These are phyloP conservation scores for Anoncus sp. DNA, from an alignment of 2,888 invertebrate genomes.

Conservation along the genomic window DNA sequence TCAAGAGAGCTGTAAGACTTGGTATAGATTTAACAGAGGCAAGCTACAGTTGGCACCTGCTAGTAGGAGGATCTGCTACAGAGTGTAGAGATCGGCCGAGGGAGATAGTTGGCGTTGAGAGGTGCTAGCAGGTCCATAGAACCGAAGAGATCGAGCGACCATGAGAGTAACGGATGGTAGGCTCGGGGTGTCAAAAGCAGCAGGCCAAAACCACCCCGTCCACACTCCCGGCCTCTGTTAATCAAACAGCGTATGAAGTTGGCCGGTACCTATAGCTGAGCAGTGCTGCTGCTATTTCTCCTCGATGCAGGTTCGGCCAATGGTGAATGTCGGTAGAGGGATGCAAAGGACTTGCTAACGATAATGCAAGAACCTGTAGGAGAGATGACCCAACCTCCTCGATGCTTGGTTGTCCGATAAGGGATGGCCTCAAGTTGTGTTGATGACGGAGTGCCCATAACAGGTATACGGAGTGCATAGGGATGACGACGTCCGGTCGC, in stretches of 20 bases:
- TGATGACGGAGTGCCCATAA: constrained; percentile 26
- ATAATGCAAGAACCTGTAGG: constrained; percentile 19
- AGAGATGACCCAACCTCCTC: constrained; percentile 9
- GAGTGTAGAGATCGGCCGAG: constrained; percentile 20
- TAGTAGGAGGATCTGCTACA: constrained; percentile 10
- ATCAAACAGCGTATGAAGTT: constrained; percentile 75
- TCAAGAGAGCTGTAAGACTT: not conserved
- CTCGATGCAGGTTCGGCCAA: constrained; percentile 32
- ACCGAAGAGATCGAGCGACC: constrained; percentile 54
- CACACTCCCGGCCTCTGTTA: constrained; percentile 75
- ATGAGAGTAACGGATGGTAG: constrained; percentile 76
- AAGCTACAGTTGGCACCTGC: constrained; percentile 5
- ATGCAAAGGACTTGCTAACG: constrained; percentile 34
- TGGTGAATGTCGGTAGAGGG: constrained; percentile 26
- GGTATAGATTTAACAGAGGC: constrained; percentile 11
- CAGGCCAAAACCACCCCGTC: constrained; percentile 75
- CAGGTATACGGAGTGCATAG: constrained; percentile 34
- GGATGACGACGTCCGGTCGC: constrained; percentile 39
- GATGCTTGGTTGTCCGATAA: constrained; percentile 42
- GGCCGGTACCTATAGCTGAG: constrained; percentile 22
- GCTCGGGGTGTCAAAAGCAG: constrained; percentile 78
- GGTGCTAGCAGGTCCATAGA: constrained; percentile 27
- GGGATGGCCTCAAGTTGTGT: constrained; percentile 50
- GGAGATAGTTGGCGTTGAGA: constrained; percentile 33
- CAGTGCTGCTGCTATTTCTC: constrained; percentile 34